Evolutionary conservation across 35 echinoderm and acorn worm genomes (phyloP), one percentile per base, ranked within the genome.

Genomic region (Lytechinus pictus): DNA sequence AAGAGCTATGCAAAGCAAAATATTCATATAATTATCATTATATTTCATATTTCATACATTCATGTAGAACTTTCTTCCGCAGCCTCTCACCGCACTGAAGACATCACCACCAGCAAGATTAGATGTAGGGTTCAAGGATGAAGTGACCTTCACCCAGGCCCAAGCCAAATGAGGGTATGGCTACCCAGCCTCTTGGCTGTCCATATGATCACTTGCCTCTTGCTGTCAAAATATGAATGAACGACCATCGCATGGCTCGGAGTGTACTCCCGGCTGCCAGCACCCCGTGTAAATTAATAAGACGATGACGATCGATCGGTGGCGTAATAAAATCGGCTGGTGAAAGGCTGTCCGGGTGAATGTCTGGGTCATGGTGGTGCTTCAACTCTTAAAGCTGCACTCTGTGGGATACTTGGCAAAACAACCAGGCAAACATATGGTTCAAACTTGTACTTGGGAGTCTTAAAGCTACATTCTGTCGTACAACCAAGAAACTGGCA

Each of bases 311-410:
- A 90, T 90, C 88, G 88, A 90, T 90, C 88, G 88, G 29, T 54
- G 88, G 29, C 88, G 88, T 90, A 90, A 90, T 90, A 90, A 90
- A 90, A 90, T 54, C 88, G 88, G 88, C 88, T 90, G 88, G 88
- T 90, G 88, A 90, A 44, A 90, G 88, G 88, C 88, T 90, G 88
- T 13, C 28, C 29, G 88, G 88, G 88, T 90, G 88, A 90, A 90
- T 33, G 88, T 90, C 88, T 90, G 88, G 88, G 88, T 90, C 88
- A 90, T 44, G 28, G 29, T 90, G 88, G 88, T 44, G 28, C 88
- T 90, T 90, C 88, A 90, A 90, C 88, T 90, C 52, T 90, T 54
- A 79, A 79, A 79, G 66, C 66, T 79, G 14, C 66, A 79, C n/a
- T 79, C 16, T 19, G 66, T 79, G 21, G 66, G 19, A 79, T 6